These are phyloP conservation scores for Campopleginae sp. DNA, from an alignment of 2,888 invertebrate species.

Conservation along the genomic window DNA sequence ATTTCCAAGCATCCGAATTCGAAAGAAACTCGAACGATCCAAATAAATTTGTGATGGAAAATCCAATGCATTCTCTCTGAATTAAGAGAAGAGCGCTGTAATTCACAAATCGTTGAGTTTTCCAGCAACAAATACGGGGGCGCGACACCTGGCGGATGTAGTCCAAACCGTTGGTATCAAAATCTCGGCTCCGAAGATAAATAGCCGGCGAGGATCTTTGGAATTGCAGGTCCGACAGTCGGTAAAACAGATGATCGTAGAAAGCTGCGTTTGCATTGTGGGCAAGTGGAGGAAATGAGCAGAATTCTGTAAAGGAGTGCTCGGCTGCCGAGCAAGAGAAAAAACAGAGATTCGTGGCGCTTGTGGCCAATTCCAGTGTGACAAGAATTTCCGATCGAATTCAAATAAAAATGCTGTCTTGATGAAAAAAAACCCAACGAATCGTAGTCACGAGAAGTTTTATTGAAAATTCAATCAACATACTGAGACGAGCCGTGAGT, in stretches of 20 bases:
- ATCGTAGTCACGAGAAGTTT: background rate
- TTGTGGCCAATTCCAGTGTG: background rate
- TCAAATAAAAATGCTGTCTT: background rate
- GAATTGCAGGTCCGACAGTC: constrained; percentile 19
- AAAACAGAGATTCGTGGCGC: constrained; percentile 47
- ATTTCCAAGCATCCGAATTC: too few species aligned
- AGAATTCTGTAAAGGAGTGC: constrained; percentile 31
- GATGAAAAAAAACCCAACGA: background rate
- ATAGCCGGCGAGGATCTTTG: background rate
- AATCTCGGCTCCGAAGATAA: background rate
- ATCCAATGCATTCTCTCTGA: too few species aligned
- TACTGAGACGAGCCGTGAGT: background rate
- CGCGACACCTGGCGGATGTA: background rate
- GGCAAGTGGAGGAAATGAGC: background rate
- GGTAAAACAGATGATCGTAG: constrained; percentile 41
- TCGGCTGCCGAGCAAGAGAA: background rate
- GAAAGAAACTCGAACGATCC: too few species aligned
- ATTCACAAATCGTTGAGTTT: background rate
- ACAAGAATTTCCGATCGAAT: background rate
- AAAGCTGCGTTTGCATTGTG: constrained; percentile 12
- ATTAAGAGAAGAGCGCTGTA: background rate
- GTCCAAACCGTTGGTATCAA: background rate
- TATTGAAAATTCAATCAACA: background rate
- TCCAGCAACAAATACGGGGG: background rate
- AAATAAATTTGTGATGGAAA: too few species aligned